Evolutionary conservation across 2,113 vertebrate genomes (phyloP), one percentile per base, ranked within the genome.

Genomic region (Chloropsis hardwickii): DNA sequence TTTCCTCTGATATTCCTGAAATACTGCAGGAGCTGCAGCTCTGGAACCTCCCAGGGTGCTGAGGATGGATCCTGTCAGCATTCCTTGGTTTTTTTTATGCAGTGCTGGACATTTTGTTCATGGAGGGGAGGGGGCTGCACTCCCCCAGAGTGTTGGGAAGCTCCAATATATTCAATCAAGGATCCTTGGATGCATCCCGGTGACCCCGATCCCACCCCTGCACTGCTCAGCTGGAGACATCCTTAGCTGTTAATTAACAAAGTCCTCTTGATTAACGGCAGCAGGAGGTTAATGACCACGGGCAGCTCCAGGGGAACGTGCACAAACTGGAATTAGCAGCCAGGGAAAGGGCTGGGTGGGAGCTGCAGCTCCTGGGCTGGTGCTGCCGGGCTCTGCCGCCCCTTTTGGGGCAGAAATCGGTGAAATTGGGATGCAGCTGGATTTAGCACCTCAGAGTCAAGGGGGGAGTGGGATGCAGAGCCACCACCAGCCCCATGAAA

Each of bases 381-480:
- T 1, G 14, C 19, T 40, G 47, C 28, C 0, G 0, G 42, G 21
- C 4, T 21, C 62, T 77, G 37, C 21, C 0, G 6, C 24, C 3
- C 15, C 4, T 77, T 84, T 77, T 62, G n/a, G 73, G 78, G 62
- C 16, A 44, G 27, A 14, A 86, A 6, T 6, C 0, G 0, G 28
- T 22, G 39, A 37, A 64, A 73, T 37, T 0, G 57, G 29, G 37
- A 2, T 22, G 16, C 33, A 25, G 21, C 5, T 15, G 69, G 24
- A 25, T 70, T 35, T 53, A 10, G 9, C 22, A 19, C 1, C 29
- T 15, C 2, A 11, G 21, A 40, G 24, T 5, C 19, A 5, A 5
- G 48, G 60, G 16, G 9, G 13, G 51, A 18, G 15, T 0, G 8
- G 66, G 47, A 14, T 51, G 24, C 23, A 12, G 37, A 44, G 24